These are phyloP conservation scores for Prinia subflava DNA, from an alignment of 2,113 vertebrate species.

Conservation along the genomic window DNA sequence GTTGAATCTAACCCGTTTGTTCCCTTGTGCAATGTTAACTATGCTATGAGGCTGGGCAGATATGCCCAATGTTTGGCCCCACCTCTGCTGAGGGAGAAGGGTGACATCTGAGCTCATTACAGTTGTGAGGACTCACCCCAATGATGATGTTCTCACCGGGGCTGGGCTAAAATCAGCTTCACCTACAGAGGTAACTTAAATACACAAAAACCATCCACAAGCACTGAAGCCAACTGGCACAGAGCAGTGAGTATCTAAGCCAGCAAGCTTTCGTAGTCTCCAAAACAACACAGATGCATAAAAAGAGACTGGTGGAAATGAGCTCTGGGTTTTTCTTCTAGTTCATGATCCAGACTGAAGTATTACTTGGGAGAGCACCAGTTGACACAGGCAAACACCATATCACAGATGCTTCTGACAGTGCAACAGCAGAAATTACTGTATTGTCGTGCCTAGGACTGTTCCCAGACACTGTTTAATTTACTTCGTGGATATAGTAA, in stretches of 20 bases:
- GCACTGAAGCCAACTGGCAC: not conserved
- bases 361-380: not conserved
- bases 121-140: not conserved
- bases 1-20: not conserved
- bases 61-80: not conserved
- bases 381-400: not conserved
- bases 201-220: not conserved
- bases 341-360: not conserved
- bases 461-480: slow-evolving; percentile 28
- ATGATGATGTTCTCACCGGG: not conserved
- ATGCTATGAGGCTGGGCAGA: not conserved
- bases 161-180: not conserved
- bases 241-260: not conserved
- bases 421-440: not conserved
- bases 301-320: not conserved
- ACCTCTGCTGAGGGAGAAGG: not conserved
- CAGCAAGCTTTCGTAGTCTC: not conserved
- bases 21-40: not conserved
- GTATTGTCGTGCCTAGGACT: not conserved
- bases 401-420: slow-evolving; percentile 2
- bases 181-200: not conserved
- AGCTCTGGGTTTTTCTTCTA: not conserved
- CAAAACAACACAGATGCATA: not conserved
- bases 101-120: not conserved
- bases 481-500: slow-evolving; percentile 12